Evolutionary conservation across 1,140 invertebrate species (phyloP).

Genomic region (Pseudoatta argentina): DNA sequence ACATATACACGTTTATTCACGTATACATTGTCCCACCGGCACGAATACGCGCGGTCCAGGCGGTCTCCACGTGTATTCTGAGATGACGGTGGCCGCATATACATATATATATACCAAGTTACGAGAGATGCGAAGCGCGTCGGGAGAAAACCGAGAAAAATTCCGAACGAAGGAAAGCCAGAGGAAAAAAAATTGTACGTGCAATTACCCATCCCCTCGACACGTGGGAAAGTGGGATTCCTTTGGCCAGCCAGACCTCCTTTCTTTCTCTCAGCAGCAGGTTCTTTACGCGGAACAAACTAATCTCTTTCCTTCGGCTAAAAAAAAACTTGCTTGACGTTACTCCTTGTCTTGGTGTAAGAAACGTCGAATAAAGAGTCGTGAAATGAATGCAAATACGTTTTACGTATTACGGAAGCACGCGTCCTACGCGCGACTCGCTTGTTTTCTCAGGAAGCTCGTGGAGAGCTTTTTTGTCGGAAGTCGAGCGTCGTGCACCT

Average conservation of each 20-base stretch:
- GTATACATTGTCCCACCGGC: constrained; percentile 32
- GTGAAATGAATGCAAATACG: constrained; percentile 53
- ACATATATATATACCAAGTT: constrained; percentile 47
- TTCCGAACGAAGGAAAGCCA: constrained; percentile 61
- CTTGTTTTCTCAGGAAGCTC: constrained; percentile 65
- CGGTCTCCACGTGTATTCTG: constrained; percentile 28
- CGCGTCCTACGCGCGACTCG: constrained; percentile 29
- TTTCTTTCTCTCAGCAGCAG: constrained; percentile 22
- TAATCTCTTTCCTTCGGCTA: constrained; percentile 37
- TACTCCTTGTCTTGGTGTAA: constrained; percentile 6
- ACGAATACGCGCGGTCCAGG: not conserved
- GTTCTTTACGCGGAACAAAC: constrained; percentile 50
- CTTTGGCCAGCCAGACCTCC: constrained; percentile 22
- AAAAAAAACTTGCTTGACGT: constrained; percentile 1
- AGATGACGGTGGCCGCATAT: constrained; percentile 51
- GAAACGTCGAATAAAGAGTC: constrained; percentile 6
- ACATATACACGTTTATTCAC: constrained; percentile 49
- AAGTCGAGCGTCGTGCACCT: constrained; percentile 71
- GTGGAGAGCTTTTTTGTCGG: constrained; percentile 62
- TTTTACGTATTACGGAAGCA: constrained; percentile 56
- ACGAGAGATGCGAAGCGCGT: constrained; percentile 31
- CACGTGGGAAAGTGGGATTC: constrained; percentile 62
- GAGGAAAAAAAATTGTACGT: constrained; percentile 69
- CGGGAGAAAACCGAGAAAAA: constrained; percentile 64
- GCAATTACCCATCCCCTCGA: constrained; percentile 70